Base-by-base conservation (phyloP, 1,140 invertebrate genomes). In the Drosophila pectinifera region DNA sequence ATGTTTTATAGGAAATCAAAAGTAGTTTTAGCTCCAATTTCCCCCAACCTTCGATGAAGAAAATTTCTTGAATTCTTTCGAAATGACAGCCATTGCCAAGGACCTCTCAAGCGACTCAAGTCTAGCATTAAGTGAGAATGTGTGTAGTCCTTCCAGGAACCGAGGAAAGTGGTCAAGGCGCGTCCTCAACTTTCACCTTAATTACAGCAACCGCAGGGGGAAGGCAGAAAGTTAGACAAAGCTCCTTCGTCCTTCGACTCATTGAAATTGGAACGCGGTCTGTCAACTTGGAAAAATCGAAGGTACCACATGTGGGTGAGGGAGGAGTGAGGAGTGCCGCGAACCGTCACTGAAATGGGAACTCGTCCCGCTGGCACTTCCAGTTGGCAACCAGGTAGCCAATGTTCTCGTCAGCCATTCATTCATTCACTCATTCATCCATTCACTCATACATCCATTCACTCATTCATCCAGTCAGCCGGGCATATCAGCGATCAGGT, bases 171-270 rank as follows among this genome's bases (percentile, higher is more conserved):
- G 54, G 74, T 68, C 73, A 61, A 76, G 70, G 73, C 39, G 36
- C 57, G 73, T 56, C 46, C 69, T 56, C 43, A 64, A 73, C 55
- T 53, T 73, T 64, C 67, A 55, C 45, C 73, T 85, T 85, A 80
- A 85, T 77, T 68, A 73, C 57, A 51, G 34, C 1, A 53, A 16
- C 22, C 28, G 10, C 28, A 45, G 11, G 24, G 14, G 46, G 36
- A 38, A 39, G 56, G 58, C 16, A 26, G 24, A 42, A 58, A 41
- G 24, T 22, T 18, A 38, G 26, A 31, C n/a, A 57, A 36, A 34
- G 26, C 20, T 38, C 13, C 53, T n/a, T 16, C 24, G 34, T 16
- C 65, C 65, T 69, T 54, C 45, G 24, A 41, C 20, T 54, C 39
- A 59, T 41, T 58, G 55, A 61, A 68, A 76, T 74, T 58, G 59